Base-by-base conservation (phyloP, 2,797 vertebrate genomes). In the Poecilia velifera region DNA sequence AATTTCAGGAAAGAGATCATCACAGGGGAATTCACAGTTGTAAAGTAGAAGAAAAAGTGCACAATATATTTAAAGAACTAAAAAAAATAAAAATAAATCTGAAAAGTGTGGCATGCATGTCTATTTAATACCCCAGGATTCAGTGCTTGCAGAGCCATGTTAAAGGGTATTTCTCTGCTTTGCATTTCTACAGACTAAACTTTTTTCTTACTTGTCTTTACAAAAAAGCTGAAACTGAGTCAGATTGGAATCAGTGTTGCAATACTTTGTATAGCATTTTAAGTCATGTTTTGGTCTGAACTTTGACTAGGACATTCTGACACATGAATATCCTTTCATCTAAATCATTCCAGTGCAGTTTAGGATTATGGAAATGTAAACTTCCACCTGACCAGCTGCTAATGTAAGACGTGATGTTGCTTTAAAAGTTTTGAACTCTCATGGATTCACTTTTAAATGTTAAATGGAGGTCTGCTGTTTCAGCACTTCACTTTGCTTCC, bases 401-500 rank as follows among this genome's bases (percentile, higher is more conserved):
- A 18, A 66, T 39, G 6, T 39, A 39, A 66, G 49, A 51, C 22
- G 20, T 22, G 49, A 51, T 51, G 49, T 8, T 51, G 20, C 20
- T 51, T 51, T 51, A 53, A 53, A 45, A 25, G 36, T 14, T n/a
- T 71, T 45, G 45, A 25, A 9, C 25, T 43, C 28, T 62, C 46
- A n/a, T 5, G 25, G 25, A 3, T 53, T 18, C 72, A 66, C 45
- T 70, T 62, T 77, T 55, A 71, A 41, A 68, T 39, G 8, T 68
- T 68, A 68, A 73, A 6, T 46, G 39, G 3, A 72, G 12, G 3
- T 81, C 46, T 76, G n/a, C 66, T 51, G 72, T 36, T 82, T 73
- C 43, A 57, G 59, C 20, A 64, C 74, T 76, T 45, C 12, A 70
- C 73, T 70, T 81, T 73, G 53, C 53, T 84, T n/a, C 25, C 39